phyloP scores from a whole-genome alignment of 2,888 invertebrate genomes.

The Pantelozetes paolii region DNA sequence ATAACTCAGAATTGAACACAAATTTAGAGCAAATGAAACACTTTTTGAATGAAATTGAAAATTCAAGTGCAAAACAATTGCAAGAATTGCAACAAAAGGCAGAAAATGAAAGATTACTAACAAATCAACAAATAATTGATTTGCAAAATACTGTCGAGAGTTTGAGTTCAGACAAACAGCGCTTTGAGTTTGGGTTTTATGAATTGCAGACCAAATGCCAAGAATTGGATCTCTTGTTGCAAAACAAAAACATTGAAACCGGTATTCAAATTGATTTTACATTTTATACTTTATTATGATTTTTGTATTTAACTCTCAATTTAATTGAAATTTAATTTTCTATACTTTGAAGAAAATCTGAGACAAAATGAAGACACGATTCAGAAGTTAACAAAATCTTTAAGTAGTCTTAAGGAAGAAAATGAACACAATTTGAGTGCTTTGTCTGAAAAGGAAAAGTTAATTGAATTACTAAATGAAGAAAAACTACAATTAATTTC shows the following conservation, averaged over 20 bases:
- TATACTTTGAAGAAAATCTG: neutral
- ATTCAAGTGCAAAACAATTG: neutral
- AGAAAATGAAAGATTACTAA: neutral
- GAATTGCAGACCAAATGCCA: neutral
- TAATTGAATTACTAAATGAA: neutral
- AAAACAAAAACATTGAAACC: neutral
- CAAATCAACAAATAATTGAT: neutral
- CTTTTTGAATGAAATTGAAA: neutral
- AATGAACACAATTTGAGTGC: conserved; percentile 6
- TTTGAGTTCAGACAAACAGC: neutral
- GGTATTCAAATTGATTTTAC: neutral
- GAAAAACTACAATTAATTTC: neutral
- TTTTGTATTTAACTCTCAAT: neutral
- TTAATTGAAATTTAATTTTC: too few relatives aligned
- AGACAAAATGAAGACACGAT: neutral
- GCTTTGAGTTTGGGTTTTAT: conserved; percentile 8
- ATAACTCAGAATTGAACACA: neutral
- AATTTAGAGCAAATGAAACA: neutral
- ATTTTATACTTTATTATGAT: neutral
- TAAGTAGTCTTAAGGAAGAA: conserved; percentile 2
- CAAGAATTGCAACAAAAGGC: neutral
- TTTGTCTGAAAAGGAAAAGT: neutral
- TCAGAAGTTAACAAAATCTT: neutral
- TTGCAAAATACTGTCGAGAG: conserved; percentile 1
- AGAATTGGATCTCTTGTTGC: neutral